phyloP scores from a whole-genome alignment of 30 jellyfish, hydroid and myxozoan genomes.

The Aurelia sp. region DNA sequence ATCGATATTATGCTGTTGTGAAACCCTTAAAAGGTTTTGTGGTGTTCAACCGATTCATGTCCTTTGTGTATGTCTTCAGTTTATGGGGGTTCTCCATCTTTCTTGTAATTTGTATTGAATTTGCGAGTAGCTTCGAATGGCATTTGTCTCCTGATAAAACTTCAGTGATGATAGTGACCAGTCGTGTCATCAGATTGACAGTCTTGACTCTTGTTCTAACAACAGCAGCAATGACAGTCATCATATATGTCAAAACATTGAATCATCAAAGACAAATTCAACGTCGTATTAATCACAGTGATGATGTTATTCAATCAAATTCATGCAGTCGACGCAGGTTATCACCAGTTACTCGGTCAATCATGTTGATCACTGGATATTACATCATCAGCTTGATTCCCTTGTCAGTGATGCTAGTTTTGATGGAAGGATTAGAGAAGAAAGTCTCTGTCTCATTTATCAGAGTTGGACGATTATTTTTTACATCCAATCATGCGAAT shows the following conservation, averaged over 20 bases:
- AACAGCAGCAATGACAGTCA: too few species aligned
- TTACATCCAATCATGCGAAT: conserved; percentile 9
- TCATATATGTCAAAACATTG: too few species aligned
- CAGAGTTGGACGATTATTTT: conserved; percentile 3
- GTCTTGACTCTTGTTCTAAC: neutral
- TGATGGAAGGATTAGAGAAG: neutral
- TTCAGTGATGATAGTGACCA: too few species aligned
- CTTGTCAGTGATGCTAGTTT: neutral
- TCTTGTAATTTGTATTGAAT: neutral
- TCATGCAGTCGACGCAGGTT: too few species aligned
- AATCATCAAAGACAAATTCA: too few species aligned
- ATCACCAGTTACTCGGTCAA: neutral
- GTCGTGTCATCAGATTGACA: too few species aligned
- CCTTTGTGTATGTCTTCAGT: neutral
- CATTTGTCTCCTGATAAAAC: too few species aligned
- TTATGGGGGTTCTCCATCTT: neutral
- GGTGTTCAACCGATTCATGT: neutral
- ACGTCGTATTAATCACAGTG: too few species aligned
- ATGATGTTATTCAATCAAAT: too few species aligned
- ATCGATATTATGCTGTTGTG: conserved; percentile 3
- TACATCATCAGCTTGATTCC: conserved; percentile 5
- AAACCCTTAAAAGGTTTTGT: neutral
- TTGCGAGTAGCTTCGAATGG: neutral
- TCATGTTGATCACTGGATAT: conserved; percentile 10
- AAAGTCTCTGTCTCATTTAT: neutral